Base-by-base conservation (phyloP, 2,888 invertebrate species). In the Pediacus dermestoides region DNA sequence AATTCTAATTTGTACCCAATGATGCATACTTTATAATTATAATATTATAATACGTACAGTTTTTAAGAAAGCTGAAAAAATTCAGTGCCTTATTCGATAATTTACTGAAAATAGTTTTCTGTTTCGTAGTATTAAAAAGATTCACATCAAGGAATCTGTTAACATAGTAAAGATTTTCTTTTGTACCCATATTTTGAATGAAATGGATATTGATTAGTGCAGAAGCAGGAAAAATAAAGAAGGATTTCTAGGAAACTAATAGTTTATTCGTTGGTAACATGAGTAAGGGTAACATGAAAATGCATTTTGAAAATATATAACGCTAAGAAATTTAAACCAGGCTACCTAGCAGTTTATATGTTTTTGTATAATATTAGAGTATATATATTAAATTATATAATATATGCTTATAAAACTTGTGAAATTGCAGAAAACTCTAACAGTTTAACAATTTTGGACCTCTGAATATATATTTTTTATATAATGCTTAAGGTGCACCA, bases 351-450 rank as follows among this genome's bases (percentile, higher is more conserved):
- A 64, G 60, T 61, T 64, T 62, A 60, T 57, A 58, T 58, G 55
- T 46, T 42, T 52, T 58, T 64, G 59, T 63, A 62, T 64, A 64
- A 57, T 62, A 61, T 58, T n/a, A 61, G 62, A 58, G 61, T 61
- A 60, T 64, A 60, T 50, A 53, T 67, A 61, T 52, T 62, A 61
- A 63, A 65, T 58, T 55, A 63, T 63, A 60, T 57, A 61, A 58
- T 62, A 64, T 66, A 67, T 65, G 64, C 61, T 64, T 68, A 68
- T 67, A 70, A 70, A 70, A 69, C 66, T 65, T 70, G 67, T 68
- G 68, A 68, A 68, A 67, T 68, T 67, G 68, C 70, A 67, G 68
- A 68, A 68, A 67, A 67, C 64, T 63, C 67, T 67, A 68, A 67
- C 64, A 67, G 61, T 63, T 67, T 66, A 66, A 68, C 68, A 68